These are phyloP conservation scores for Agrotis segetum DNA, from an alignment of 2,888 invertebrate genomes.

Conservation along the genomic window DNA sequence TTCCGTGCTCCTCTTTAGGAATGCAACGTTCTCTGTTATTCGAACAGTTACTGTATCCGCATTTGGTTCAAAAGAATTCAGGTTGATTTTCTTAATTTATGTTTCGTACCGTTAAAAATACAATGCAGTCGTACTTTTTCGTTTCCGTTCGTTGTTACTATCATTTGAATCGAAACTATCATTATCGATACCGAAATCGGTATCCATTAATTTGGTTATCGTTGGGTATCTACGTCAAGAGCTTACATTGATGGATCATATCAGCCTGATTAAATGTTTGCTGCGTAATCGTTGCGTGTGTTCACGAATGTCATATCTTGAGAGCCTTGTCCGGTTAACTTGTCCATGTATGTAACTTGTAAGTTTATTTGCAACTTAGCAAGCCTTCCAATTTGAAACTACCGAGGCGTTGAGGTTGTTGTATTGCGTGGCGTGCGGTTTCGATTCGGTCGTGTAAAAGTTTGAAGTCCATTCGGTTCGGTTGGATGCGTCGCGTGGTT, in stretches of 20 bases:
- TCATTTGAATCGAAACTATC: constrained; percentile 55
- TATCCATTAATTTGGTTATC: constrained; percentile 67
- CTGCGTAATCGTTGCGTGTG: constrained; percentile 79
- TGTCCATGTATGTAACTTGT: constrained; percentile 84
- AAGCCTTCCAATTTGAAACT: constrained; percentile 79
- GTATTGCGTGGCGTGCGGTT: constrained; percentile 69
- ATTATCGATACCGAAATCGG: constrained; percentile 55
- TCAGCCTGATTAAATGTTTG: constrained; percentile 71
- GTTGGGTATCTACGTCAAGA: constrained; percentile 66
- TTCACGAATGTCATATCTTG: constrained; percentile 82
- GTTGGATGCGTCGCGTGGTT: constrained; percentile 83
- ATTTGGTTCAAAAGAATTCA: constrained; percentile 67
- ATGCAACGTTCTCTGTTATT: constrained; percentile 67
- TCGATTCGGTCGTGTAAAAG: constrained; percentile 86
- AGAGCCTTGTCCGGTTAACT: constrained; percentile 84
- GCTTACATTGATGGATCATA: constrained; percentile 67
- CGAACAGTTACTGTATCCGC: constrained; percentile 68
- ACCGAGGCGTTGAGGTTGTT: constrained; percentile 60
- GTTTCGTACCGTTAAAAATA: constrained; percentile 59
- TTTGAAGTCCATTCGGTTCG: constrained; percentile 85
- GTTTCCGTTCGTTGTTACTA: constrained; percentile 54
- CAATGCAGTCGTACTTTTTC: constrained; percentile 53
- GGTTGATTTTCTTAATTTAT: constrained; percentile 66
- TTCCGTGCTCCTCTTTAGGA: constrained; percentile 59
- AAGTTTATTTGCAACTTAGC: constrained; percentile 85